Percentiles rank a stretch among this genome's conserved stretches.
Conservation (phyloP, 2,113 vertebrate genomes). For the Corythaixoides concolor region DNA sequence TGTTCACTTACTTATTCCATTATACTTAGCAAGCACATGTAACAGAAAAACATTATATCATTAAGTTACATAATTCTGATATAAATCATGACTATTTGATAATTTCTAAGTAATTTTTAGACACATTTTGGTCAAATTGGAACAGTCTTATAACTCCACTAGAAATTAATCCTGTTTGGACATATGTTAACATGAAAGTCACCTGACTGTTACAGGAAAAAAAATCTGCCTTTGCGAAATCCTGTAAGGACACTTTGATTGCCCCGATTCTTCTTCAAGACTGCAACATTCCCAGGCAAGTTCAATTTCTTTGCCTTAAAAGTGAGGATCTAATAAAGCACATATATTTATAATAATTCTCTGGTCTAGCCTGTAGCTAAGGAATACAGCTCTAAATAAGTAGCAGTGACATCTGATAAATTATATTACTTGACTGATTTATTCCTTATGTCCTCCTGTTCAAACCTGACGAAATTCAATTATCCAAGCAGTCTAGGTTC, state of each 20-base stretch:
- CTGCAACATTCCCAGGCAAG: not conserved
- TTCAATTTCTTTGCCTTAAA: conserved; percentile 1
- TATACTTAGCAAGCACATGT: not conserved
- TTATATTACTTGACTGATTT: conserved; percentile 8
- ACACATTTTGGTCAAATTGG: not conserved
- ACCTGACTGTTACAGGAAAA: not conserved
- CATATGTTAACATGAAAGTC: not conserved
- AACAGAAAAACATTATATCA: not conserved
- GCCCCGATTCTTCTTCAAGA: not conserved
- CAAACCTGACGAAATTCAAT: conserved; percentile 5
- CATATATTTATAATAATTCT: not conserved
- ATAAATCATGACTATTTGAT: not conserved
- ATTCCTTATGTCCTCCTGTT: not conserved
- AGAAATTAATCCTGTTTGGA: not conserved
- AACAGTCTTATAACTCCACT: not conserved
- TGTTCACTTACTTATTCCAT: not conserved
- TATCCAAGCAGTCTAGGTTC: not conserved
- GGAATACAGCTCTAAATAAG: not conserved
- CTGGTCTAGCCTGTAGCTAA: not conserved
- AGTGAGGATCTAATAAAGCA: not conserved
- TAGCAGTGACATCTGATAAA: not conserved
- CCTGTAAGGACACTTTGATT: not conserved
- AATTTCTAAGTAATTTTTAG: not conserved
- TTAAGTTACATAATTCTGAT: not conserved
- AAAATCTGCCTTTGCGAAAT: not conserved